These are phyloP conservation scores for Andricus grossulariae DNA, from an alignment of 1,140 invertebrate genomes.

Conservation along the genomic window DNA sequence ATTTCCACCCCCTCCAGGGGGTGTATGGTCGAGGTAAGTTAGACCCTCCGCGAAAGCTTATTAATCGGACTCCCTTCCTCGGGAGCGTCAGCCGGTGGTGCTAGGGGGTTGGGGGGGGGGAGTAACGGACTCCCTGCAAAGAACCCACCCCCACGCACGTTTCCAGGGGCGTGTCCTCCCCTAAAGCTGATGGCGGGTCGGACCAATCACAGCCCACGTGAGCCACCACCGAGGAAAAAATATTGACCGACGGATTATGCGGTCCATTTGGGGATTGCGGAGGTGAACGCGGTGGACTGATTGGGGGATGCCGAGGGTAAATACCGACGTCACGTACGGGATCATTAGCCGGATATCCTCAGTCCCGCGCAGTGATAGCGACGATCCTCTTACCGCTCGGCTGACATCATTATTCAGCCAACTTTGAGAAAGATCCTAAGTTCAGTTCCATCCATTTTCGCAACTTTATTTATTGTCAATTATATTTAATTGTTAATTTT, in stretches of 20 bases:
- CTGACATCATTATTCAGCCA: slow-evolving; percentile 34
- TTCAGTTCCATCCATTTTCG: too few relatives aligned
- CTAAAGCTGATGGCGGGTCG: slow-evolving; percentile 62
- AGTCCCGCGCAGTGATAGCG: slow-evolving; percentile 42
- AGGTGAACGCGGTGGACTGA: slow-evolving; percentile 66
- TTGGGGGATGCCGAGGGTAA: slow-evolving; percentile 60
- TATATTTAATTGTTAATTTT: too few relatives aligned
- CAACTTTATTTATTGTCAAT: too few relatives aligned
- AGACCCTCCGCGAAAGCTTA: slow-evolving; percentile 54
- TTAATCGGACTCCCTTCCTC: slow-evolving; percentile 46
- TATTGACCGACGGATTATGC: slow-evolving; percentile 75
- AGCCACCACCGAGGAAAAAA: slow-evolving; percentile 69
- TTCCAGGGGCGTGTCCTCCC: slow-evolving; percentile 61
- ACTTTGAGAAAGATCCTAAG: background rate
- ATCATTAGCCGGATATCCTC: slow-evolving; percentile 71
- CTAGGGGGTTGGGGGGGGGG: slow-evolving; percentile 43
- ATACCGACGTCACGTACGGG: slow-evolving; percentile 69
- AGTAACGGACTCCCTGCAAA: slow-evolving; percentile 70
- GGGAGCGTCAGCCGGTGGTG: slow-evolving; percentile 17
- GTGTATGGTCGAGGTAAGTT: slow-evolving; percentile 34
- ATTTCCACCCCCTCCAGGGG: slow-evolving; percentile 10
- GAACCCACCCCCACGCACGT: slow-evolving; percentile 66
- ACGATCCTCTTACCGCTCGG: slow-evolving; percentile 52
- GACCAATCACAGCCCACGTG: slow-evolving; percentile 58
- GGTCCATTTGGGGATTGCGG: slow-evolving; percentile 75